Evolutionary conservation across 30 jellyfish, hydroid and myxozoan genomes (phyloP).

Genomic region (Mastigias papua): DNA sequence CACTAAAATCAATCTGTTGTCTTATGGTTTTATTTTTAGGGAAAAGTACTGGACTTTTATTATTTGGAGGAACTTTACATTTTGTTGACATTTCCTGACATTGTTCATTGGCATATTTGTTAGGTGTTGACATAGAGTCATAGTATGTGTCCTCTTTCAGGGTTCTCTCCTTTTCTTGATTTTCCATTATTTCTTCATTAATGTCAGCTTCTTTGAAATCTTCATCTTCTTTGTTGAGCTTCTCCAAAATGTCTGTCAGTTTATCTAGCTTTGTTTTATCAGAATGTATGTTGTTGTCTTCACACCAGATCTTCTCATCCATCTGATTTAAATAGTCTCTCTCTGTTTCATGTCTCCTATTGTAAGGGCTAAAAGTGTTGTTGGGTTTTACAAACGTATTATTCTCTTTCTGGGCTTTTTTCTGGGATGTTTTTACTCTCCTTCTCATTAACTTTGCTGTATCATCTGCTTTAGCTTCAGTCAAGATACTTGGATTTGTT

Average conservation of each 20-base stretch:
- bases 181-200: background rate
- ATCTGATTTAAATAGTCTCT: background rate
- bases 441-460: background rate
- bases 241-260: conserved; percentile 13
- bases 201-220: background rate
- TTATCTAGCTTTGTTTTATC: background rate
- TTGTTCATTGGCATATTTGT: background rate
- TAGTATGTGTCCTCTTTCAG: too few species aligned
- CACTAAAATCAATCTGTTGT: background rate
- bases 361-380: background rate
- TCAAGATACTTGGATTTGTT: background rate
- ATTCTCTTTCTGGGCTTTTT: background rate
- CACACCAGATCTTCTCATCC: background rate
- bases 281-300: background rate
- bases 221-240: background rate
- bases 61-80: background rate
- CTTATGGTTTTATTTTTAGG: background rate
- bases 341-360: background rate
- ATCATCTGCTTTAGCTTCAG: background rate
- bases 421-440: background rate
- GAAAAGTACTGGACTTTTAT: background rate
- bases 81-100: too few species aligned
- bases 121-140: background rate
- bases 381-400: background rate
- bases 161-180: too few species aligned